Conservation (phyloP, 2,113 vertebrate species). For the Marcusenius ussheri region DNA sequence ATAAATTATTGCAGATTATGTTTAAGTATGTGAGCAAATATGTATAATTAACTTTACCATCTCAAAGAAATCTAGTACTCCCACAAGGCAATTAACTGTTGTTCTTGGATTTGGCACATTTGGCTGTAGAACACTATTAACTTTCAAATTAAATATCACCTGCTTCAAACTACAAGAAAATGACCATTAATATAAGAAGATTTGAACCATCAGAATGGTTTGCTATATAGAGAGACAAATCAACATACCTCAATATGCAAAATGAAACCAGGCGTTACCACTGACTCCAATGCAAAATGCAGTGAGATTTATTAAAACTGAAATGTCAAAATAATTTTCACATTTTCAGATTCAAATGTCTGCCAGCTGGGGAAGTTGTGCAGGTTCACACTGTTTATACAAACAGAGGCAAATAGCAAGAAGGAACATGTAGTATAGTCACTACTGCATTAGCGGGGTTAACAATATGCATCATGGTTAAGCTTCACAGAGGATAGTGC, state of each 20-base stretch:
- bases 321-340: background rate
- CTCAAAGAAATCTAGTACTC: too few species aligned
- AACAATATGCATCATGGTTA: background rate
- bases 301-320: constrained; percentile 36
- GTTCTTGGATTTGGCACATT: background rate
- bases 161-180: background rate
- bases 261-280: too few species aligned
- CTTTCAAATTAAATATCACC: background rate
- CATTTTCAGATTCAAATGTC: background rate
- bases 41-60: too few species aligned
- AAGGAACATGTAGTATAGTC: background rate
- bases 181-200: background rate
- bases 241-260: background rate
- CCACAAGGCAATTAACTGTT: too few species aligned
- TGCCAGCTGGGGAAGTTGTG: background rate
- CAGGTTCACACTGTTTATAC: background rate
- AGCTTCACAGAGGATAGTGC: background rate
- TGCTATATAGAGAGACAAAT: background rate
- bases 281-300: background rate
- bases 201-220: background rate
- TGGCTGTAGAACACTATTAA: too few species aligned
- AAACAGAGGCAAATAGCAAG: background rate
- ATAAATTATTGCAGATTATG: too few species aligned
- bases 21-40: too few species aligned
- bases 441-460: background rate